Percentiles rank a stretch among this genome's conserved stretches.
These are phyloP conservation scores for Microctonus aethiopoides DNA, from an alignment of 2,888 invertebrate species.

Conservation along the genomic window DNA sequence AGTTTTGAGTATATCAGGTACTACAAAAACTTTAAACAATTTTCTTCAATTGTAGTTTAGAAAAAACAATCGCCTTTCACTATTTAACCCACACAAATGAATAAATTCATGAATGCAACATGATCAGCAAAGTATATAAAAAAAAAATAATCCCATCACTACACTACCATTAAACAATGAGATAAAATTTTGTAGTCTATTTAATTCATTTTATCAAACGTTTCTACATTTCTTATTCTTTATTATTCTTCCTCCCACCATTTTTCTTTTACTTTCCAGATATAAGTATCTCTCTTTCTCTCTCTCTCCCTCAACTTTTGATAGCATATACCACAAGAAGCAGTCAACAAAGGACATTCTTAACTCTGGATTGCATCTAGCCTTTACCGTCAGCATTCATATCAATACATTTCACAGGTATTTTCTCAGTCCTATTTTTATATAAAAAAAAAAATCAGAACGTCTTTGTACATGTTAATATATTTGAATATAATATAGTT, in stretches of 20 bases:
- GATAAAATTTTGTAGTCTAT: background rate
- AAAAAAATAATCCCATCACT: background rate
- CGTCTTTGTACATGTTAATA: too few species aligned
- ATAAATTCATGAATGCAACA: background rate
- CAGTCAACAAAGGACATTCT: constrained; percentile 56
- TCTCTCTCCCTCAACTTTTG: constrained; percentile 36
- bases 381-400: constrained; percentile 1
- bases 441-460: too few species aligned
- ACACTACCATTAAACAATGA: background rate
- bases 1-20: too few species aligned
- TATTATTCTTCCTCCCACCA: background rate
- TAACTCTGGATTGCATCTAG: constrained; percentile 19
- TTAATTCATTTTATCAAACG: background rate
- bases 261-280: background rate
- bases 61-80: background rate
- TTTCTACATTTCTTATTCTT: background rate
- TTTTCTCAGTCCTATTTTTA: background rate
- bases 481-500: too few species aligned
- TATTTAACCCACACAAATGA: background rate
- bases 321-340: constrained; percentile 21
- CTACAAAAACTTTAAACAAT: too few species aligned
- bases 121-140: background rate
- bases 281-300: constrained; percentile 8
- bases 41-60: too few species aligned
- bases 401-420: background rate